Conservation (phyloP, 2,888 invertebrate genomes). For the Drosophila buzzatii region DNA sequence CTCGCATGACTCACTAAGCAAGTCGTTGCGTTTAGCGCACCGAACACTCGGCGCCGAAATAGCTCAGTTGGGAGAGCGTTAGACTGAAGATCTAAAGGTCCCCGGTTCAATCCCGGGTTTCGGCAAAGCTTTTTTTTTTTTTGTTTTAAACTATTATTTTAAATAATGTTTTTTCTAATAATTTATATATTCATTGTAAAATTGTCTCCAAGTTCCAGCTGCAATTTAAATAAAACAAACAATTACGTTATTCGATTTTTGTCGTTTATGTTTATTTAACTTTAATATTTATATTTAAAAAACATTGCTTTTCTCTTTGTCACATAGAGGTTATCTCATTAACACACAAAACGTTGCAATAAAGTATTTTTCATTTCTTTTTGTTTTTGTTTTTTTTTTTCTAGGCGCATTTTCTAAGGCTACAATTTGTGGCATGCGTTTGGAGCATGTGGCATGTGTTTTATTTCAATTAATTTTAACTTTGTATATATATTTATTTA, state of each 20-base stretch:
- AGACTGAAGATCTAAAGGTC: slow-evolving; percentile 92
- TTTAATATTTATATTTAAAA: slow-evolving; percentile 29
- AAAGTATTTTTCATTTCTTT: slow-evolving; percentile 13
- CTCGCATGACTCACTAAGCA: slow-evolving; percentile 10
- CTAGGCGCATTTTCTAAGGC: slow-evolving; percentile 67
- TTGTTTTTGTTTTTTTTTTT: slow-evolving; percentile 10
- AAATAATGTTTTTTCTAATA: neutral
- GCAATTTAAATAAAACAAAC: neutral
- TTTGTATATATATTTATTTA: slow-evolving; percentile 11
- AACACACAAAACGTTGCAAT: slow-evolving; percentile 45
- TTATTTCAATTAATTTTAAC: neutral
- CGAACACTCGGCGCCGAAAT: slow-evolving; percentile 87
- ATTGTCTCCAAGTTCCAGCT: neutral
- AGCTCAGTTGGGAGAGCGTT: slow-evolving; percentile 93
- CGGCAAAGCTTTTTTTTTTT: slow-evolving; percentile 85
- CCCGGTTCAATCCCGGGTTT: slow-evolving; percentile 91
- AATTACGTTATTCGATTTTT: slow-evolving; percentile 11
- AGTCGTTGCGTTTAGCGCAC: neutral
- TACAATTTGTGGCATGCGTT: slow-evolving; percentile 49
- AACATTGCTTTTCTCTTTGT: slow-evolving; percentile 49
- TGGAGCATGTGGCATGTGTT: slow-evolving; percentile 22
- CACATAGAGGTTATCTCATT: slow-evolving; percentile 33
- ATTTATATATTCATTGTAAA: neutral
- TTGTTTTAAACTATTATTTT: neutral
- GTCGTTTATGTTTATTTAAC: slow-evolving; percentile 21